Conservation (phyloP, 2,888 invertebrate genomes). For the Andrena flavipes region DNA sequence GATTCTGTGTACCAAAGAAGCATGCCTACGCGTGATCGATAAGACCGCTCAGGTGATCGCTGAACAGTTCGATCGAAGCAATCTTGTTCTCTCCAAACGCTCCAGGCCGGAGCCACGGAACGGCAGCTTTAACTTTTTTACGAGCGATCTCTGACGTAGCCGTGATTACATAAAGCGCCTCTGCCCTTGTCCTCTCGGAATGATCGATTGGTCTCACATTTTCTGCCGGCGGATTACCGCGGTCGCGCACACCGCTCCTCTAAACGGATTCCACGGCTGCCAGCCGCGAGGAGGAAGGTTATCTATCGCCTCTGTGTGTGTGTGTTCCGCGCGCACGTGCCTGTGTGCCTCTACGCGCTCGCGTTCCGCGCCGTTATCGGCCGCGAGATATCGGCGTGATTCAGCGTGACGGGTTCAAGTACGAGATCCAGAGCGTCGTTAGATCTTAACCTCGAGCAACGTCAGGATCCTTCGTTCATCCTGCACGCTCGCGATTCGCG, state of each 20-base stretch:
- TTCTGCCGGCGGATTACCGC: conserved; percentile 46
- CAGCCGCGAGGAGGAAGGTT: conserved; percentile 55
- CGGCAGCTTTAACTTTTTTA: conserved; percentile 36
- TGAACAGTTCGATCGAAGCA: too few species aligned
- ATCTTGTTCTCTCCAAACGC: neutral
- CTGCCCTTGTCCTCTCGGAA: conserved; percentile 50
- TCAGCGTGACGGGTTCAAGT: conserved; percentile 64
- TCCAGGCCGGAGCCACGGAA: neutral
- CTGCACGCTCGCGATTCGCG: conserved; percentile 32
- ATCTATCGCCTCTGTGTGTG: conserved; percentile 33
- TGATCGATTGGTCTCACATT: conserved; percentile 54
- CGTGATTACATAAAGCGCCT: conserved; percentile 52
- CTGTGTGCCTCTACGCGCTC: neutral
- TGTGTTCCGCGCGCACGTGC: neutral
- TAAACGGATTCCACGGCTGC: conserved; percentile 42
- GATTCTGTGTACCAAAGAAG: too few species aligned
- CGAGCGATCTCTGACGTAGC: conserved; percentile 49
- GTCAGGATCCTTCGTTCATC: conserved; percentile 35
- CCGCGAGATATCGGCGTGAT: conserved; percentile 59
- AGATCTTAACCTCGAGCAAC: conserved; percentile 63
- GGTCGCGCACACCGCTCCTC: conserved; percentile 18
- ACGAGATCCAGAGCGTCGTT: conserved; percentile 35
- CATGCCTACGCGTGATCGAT: too few species aligned
- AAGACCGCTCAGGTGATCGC: too few species aligned
- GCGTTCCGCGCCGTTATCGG: conserved; percentile 16